These are phyloP conservation scores for Meganola albula DNA, from an alignment of 2,888 invertebrate genomes.

Conservation along the genomic window DNA sequence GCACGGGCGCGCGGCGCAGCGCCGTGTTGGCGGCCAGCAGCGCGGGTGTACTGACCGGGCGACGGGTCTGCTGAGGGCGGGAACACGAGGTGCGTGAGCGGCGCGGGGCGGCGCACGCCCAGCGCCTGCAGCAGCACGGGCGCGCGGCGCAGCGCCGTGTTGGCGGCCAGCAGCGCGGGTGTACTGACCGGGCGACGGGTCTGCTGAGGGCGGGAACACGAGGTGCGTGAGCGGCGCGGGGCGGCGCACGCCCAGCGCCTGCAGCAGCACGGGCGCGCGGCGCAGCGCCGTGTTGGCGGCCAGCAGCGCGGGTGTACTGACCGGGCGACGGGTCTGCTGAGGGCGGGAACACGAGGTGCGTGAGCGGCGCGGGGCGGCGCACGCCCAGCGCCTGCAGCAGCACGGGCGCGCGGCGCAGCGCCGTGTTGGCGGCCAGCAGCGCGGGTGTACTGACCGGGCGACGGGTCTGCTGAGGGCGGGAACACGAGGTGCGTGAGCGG, in stretches of 20 bases:
- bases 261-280: slow-evolving; percentile 92
- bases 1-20: slow-evolving; percentile 88
- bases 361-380: slow-evolving; percentile 77
- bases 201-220: slow-evolving; percentile 85
- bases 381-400: slow-evolving; percentile 86
- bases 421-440: too few species aligned
- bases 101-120: slow-evolving; percentile 80
- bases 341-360: slow-evolving; percentile 86
- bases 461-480: slow-evolving; percentile 79
- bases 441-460: slow-evolving; percentile 90
- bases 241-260: slow-evolving; percentile 82
- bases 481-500: slow-evolving; percentile 84
- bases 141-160: slow-evolving; percentile 86
- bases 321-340: slow-evolving; percentile 35
- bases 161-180: too few species aligned
- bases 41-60: slow-evolving; percentile 20
- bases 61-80: slow-evolving; percentile 73
- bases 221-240: slow-evolving; percentile 80
- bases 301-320: too few species aligned
- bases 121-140: slow-evolving; percentile 89
- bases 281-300: too few species aligned
- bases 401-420: slow-evolving; percentile 89
- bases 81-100: slow-evolving; percentile 84
- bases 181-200: slow-evolving; percentile 85
- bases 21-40: too few species aligned